Evolutionary conservation across 2,888 invertebrate genomes (phyloP).

Genomic region (Teleogryllus oceanicus): DNA sequence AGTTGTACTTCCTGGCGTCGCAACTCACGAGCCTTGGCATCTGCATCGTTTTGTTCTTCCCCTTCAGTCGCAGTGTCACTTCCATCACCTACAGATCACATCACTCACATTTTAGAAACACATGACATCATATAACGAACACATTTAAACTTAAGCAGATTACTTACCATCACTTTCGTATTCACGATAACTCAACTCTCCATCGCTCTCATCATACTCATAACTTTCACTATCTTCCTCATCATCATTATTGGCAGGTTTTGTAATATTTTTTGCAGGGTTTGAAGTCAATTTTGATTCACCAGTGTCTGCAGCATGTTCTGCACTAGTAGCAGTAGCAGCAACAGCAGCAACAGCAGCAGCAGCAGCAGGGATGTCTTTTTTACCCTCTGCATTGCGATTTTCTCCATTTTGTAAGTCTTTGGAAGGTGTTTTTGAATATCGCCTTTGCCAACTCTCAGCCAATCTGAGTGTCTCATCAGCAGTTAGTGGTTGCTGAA

Average conservation of each 20-base stretch:
- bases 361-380: slow-evolving; percentile 22
- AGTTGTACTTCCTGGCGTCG: slow-evolving; percentile 66
- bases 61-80: slow-evolving; percentile 71
- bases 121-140: slow-evolving; percentile 9
- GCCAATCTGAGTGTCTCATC: slow-evolving; percentile 67
- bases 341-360: neutral
- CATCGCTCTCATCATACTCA: slow-evolving; percentile 52
- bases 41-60: slow-evolving; percentile 51
- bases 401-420: slow-evolving; percentile 31
- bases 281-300: slow-evolving; percentile 41
- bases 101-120: neutral
- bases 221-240: slow-evolving; percentile 50
- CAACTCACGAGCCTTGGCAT: slow-evolving; percentile 63
- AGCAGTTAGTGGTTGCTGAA: slow-evolving; percentile 61
- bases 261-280: slow-evolving; percentile 43
- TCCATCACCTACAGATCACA: slow-evolving; percentile 55
- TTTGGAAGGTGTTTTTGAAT: slow-evolving; percentile 44
- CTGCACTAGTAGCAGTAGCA: slow-evolving; percentile 33
- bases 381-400: slow-evolving; percentile 33
- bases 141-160: no score
- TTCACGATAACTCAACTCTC: slow-evolving; percentile 51
- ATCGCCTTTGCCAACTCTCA: slow-evolving; percentile 63
- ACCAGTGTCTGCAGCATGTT: neutral
- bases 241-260: slow-evolving; percentile 34
- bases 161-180: slow-evolving; percentile 51